A percentile compares a stretch with the other conserved stretches of the same genome.
phyloP scores from a whole-genome alignment of 2,888 invertebrate genomes.

The Mesorhabditis spiculigera region DNA sequence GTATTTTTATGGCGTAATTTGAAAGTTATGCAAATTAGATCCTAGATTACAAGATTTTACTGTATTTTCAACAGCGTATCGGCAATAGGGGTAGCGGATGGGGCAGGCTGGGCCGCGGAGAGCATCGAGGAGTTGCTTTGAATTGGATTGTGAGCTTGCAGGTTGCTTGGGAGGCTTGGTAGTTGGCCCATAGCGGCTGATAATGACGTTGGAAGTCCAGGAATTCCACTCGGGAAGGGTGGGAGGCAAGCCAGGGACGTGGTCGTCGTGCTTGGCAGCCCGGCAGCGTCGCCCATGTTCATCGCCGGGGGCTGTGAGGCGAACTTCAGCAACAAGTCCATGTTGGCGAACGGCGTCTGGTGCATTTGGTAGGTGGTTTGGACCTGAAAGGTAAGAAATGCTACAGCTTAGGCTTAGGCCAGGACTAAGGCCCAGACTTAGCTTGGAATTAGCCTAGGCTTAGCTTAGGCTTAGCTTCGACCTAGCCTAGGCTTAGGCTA shows the following conservation, averaged over 20 bases:
- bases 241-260: neutral
- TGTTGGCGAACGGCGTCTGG: conserved; percentile 10
- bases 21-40: too few species aligned
- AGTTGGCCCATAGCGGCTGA: neutral
- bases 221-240: neutral
- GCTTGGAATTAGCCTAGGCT: too few species aligned
- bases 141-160: too few species aligned
- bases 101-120: neutral
- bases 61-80: conserved; percentile 3
- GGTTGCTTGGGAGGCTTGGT: neutral
- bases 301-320: conserved; percentile 8
- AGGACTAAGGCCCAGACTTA: neutral
- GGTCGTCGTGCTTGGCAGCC: neutral
- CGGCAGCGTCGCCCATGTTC: neutral
- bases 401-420: neutral
- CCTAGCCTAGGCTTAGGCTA: neutral
- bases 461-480: too few species aligned
- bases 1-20: too few species aligned
- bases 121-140: too few species aligned
- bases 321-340: conserved; percentile 15
- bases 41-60: too few species aligned
- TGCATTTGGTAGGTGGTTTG: conserved; percentile 16
- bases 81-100: neutral
- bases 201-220: neutral
- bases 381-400: neutral